phyloP scores from a whole-genome alignment of 2,113 vertebrate genomes.

The Clarias gariepinus region DNA sequence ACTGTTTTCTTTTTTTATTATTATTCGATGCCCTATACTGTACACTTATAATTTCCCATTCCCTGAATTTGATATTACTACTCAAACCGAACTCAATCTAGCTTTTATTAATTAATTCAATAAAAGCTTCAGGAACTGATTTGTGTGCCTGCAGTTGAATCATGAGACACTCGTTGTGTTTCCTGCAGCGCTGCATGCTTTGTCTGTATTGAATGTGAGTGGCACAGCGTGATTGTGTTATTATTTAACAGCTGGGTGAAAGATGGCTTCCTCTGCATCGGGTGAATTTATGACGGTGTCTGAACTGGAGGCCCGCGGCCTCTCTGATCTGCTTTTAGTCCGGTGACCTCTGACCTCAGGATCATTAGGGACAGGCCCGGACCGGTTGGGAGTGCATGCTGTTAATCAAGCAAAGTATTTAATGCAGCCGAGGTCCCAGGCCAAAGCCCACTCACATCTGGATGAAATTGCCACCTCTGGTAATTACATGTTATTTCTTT shows the following conservation, averaged over 20 bases:
- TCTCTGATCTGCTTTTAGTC: constrained; percentile 60
- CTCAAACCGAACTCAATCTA: neutral
- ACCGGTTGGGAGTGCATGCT: constrained; percentile 48
- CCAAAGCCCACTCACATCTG: constrained; percentile 58
- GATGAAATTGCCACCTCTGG: constrained; percentile 58
- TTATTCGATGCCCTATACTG: too few species aligned
- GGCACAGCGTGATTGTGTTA: constrained; percentile 48
- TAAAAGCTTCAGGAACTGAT: neutral
- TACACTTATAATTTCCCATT: neutral
- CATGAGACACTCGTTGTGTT: neutral
- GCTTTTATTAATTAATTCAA: neutral
- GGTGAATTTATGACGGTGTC: constrained; percentile 60
- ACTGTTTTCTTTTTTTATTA: neutral
- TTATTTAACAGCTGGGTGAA: constrained; percentile 57
- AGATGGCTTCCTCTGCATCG: constrained; percentile 57
- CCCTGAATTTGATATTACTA: neutral
- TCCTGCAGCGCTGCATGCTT: constrained; percentile 13
- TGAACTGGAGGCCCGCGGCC: constrained; percentile 45
- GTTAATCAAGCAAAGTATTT: constrained; percentile 52
- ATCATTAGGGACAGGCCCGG: constrained; percentile 52
- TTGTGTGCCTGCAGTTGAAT: constrained; percentile 1
- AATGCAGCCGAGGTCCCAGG: constrained; percentile 38
- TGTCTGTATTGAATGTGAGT: constrained; percentile 24
- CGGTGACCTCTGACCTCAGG: constrained; percentile 57
- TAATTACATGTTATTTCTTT: constrained; percentile 54